phyloP scores from a whole-genome alignment of 2,797 vertebrate species.

The Falco concolor region DNA sequence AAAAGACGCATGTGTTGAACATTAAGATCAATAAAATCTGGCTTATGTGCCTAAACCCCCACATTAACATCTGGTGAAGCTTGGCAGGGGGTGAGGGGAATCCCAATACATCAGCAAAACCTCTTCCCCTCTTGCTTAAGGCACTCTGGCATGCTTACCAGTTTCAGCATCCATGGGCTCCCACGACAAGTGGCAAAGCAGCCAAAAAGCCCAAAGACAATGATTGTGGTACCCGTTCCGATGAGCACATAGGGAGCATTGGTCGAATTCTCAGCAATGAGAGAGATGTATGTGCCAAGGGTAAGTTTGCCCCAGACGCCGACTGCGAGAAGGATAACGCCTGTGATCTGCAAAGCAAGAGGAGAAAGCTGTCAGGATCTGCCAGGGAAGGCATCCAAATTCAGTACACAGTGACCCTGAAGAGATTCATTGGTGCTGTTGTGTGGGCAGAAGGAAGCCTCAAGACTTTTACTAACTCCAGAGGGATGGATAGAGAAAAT shows the following conservation, averaged over 20 bases:
- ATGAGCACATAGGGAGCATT: conserved; percentile 98
- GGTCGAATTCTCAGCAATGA: conserved; percentile 97
- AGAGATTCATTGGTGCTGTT: background rate
- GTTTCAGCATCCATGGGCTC: conserved; percentile 99
- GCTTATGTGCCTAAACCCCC: background rate
- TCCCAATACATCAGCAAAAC: background rate
- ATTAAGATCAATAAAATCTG: background rate
- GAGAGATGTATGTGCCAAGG: conserved; percentile 94
- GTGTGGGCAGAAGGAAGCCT: background rate
- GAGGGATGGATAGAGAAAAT: background rate
- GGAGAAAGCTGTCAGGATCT: background rate
- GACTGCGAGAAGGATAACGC: conserved; percentile 93
- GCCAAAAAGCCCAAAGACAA: conserved; percentile 97
- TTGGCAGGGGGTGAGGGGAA: background rate
- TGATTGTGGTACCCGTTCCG: conserved; percentile 94
- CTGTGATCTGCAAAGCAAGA: conserved; percentile 86
- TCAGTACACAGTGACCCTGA: background rate
- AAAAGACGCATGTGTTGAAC: background rate
- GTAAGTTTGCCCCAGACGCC: conserved; percentile 98
- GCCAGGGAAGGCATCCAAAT: background rate
- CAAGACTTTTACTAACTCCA: background rate
- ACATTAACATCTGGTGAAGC: background rate
- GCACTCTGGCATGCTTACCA: conserved; percentile 79
- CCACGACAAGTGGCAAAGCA: conserved; percentile 98
- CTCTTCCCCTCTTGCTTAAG: background rate